phyloP scores from a whole-genome alignment of 2,888 invertebrate genomes.

The Cephus pulcher region DNA sequence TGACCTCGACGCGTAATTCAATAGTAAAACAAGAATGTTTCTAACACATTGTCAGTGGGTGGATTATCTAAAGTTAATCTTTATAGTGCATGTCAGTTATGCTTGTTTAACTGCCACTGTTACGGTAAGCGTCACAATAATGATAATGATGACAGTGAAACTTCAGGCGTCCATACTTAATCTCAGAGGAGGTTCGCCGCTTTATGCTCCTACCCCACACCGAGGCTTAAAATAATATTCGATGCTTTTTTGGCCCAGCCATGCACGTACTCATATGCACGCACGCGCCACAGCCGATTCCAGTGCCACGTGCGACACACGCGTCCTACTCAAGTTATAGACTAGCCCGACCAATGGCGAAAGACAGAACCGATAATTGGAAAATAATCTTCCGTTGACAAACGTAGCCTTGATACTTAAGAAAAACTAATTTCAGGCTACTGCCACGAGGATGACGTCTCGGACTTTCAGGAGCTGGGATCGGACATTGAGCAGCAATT shows the following conservation, averaged over 20 bases:
- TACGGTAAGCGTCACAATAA: constrained; percentile 12
- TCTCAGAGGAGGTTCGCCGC: constrained; percentile 64
- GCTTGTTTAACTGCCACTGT: neutral
- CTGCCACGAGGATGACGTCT: constrained; percentile 45
- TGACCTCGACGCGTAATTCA: neutral
- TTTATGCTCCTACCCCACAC: constrained; percentile 61
- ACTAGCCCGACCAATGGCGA: neutral
- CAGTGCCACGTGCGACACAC: constrained; percentile 60
- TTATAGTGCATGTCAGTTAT: neutral
- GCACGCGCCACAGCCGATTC: constrained; percentile 48
- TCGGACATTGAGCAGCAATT: constrained; percentile 63
- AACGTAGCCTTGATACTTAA: neutral
- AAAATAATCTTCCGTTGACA: neutral
- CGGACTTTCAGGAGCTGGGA: constrained; percentile 59
- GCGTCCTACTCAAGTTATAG: constrained; percentile 31
- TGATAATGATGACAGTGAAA: constrained; percentile 41
- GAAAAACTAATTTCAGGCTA: constrained; percentile 47
- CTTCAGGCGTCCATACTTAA: constrained; percentile 47
- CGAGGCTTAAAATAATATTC: constrained; percentile 65
- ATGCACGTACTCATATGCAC: constrained; percentile 27
- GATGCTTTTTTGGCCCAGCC: constrained; percentile 48
- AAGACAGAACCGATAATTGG: neutral
- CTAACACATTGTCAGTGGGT: neutral
- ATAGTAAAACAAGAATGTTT: neutral
- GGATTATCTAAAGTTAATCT: neutral